These are phyloP conservation scores for Drosophila maculinotata DNA, from an alignment of 2,888 invertebrate species.

Conservation along the genomic window DNA sequence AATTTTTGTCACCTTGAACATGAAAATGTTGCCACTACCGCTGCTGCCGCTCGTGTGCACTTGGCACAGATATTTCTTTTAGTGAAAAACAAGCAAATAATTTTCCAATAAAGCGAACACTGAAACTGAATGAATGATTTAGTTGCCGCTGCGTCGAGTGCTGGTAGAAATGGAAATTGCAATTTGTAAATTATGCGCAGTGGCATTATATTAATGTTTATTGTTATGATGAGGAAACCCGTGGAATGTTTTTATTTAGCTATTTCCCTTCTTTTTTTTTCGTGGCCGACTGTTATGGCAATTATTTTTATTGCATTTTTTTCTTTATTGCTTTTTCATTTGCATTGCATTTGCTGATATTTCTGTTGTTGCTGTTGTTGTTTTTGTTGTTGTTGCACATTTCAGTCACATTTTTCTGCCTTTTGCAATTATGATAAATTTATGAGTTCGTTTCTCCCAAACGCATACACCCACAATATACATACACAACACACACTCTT, in stretches of 20 bases:
- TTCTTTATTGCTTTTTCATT: constrained; percentile 58
- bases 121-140: constrained; percentile 26
- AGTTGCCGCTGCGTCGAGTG: constrained; percentile 4
- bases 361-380: constrained; percentile 15
- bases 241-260: constrained; percentile 15
- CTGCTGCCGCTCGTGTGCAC: constrained; percentile 72
- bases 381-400: constrained; percentile 49
- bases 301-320: constrained; percentile 78
- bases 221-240: constrained; percentile 42
- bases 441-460: constrained; percentile 81
- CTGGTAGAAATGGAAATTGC: constrained; percentile 38
- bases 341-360: constrained; percentile 44
- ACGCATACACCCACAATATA: constrained; percentile 16
- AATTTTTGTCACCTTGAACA: constrained; percentile 79
- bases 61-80: constrained; percentile 76
- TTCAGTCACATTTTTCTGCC: constrained; percentile 75
- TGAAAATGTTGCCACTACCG: constrained; percentile 67
- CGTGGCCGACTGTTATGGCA: constrained; percentile 42
- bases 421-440: constrained; percentile 81
- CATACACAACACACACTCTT: constrained; percentile 11
- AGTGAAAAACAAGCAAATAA: constrained; percentile 36
- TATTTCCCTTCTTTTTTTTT: constrained; percentile 4
- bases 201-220: constrained; percentile 39
- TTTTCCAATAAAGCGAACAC: constrained; percentile 51
- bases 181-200: constrained; percentile 44